These are phyloP conservation scores for Stigmatopora nigra DNA, from an alignment of 2,113 vertebrate species.

Conservation along the genomic window DNA sequence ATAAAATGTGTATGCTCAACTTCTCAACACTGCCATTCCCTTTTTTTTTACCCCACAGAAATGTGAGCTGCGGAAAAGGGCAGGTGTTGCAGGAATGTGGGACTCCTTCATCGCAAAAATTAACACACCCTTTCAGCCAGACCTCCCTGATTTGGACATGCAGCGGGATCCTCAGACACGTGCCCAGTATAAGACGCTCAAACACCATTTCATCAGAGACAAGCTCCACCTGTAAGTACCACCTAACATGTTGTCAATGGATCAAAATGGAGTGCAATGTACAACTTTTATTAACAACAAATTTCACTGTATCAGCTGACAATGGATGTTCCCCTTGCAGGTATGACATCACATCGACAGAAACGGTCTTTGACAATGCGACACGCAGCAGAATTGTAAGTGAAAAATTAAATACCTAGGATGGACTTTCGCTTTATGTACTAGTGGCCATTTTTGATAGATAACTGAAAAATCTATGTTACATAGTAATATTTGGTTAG, in stretches of 20 bases:
- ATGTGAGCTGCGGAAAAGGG: slow-evolving; percentile 80
- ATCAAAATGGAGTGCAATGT: not conserved
- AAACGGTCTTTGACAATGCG: slow-evolving; percentile 86
- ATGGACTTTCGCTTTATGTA: not conserved
- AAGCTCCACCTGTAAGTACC: slow-evolving; percentile 90
- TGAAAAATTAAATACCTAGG: slow-evolving; percentile 22
- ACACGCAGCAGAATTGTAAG: slow-evolving; percentile 95
- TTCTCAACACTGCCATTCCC: not conserved
- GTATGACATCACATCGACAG: slow-evolving; percentile 87
- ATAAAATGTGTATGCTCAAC: not conserved
- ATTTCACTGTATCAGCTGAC: not conserved
- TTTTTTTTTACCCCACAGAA: slow-evolving; percentile 63
- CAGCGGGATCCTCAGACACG: slow-evolving; percentile 50
- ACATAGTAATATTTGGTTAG: too few relatives aligned
- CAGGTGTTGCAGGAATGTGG: slow-evolving; percentile 72
- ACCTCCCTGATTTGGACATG: slow-evolving; percentile 71
- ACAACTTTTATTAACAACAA: not conserved
- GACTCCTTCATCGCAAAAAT: slow-evolving; percentile 71
- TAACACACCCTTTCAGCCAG: slow-evolving; percentile 80
- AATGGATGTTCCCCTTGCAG: slow-evolving; percentile 55
- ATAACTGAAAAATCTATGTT: too few relatives aligned
- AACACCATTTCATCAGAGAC: slow-evolving; percentile 88
- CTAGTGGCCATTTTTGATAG: not conserved
- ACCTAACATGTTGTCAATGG: not conserved
- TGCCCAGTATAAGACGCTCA: slow-evolving; percentile 75